Base-by-base conservation (phyloP, 1,140 invertebrate species). In the Arion vulgaris region DNA sequence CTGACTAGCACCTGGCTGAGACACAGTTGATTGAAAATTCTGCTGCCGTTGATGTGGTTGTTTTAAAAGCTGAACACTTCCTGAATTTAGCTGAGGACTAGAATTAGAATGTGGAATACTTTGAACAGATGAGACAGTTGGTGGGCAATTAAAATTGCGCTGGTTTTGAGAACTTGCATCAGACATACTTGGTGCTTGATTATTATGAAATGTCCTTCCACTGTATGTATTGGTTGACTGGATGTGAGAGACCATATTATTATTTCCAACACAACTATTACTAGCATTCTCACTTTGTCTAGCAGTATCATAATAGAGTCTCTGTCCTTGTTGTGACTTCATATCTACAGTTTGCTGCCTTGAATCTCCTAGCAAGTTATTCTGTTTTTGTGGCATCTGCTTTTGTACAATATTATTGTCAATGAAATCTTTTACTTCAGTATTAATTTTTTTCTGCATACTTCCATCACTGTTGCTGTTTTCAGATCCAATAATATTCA, bases 381-480 rank as follows among this genome's bases (percentile, higher is more conserved):
- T 26, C 45, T 49, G 45, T 53, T 49, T 71, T 68, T 76, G 83
- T 34, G 79, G 68, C 41, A n/a, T 28, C 45, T 84, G 83, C 71
- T 78, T 74, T 62, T 81, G 84, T 1, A 76, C 80, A 38, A 83
- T 68, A 39, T 81, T 87, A 38, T 84, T 85, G 81, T 89, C 83
- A 45, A 86, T 51, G 19, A 88, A 79, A 32, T 86, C 85, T 69
- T 84, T 57, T n/a, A 88, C 87, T 57, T 88, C 88, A 79, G 87
- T 57, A 49, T 83, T 85, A 76, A 81, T 80, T 73, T 84, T 85
- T n/a, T 84, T 77, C 76, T 85, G 85, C 41, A 45, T 32, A 39
- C 36, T 68, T 34, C 73, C 72, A 38, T 76, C 83, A 72, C 51
- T 75, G 73, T 53, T 82, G 78, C 77, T 78, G 51, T 76, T 83